Conservation (phyloP, 1,140 invertebrate species). For the Thereuonema tuberculata region DNA sequence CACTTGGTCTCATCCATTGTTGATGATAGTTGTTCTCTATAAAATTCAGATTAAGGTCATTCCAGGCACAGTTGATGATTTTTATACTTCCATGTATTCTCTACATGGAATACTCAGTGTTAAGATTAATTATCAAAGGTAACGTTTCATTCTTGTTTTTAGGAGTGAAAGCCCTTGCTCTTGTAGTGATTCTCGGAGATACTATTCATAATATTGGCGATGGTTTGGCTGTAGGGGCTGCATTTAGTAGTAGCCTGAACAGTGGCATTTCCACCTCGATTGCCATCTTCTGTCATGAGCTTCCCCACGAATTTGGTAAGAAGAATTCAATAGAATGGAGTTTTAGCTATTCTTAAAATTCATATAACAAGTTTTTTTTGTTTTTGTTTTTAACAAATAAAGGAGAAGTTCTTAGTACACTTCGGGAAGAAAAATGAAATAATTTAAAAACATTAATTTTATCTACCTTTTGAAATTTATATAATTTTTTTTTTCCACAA, state of each 20-base stretch:
- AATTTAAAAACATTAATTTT: too few species aligned
- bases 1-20: too few species aligned
- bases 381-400: not conserved
- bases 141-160: too few species aligned
- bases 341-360: too few species aligned
- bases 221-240: slow-evolving; percentile 85
- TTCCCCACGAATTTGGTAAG: slow-evolving; percentile 82
- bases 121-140: too few species aligned
- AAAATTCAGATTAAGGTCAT: too few species aligned
- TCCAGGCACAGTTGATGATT: not conserved
- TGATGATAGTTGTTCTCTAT: too few species aligned
- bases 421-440: not conserved
- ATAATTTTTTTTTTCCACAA: too few species aligned
- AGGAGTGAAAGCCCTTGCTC: slow-evolving; percentile 38
- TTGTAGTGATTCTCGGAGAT: slow-evolving; percentile 93
- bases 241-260: slow-evolving; percentile 63
- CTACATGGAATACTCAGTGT: too few species aligned
- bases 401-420: not conserved
- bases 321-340: slow-evolving; percentile 8
- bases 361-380: too few species aligned
- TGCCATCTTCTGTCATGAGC: slow-evolving; percentile 88
- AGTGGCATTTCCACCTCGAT: slow-evolving; percentile 82
- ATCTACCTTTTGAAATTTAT: too few species aligned
- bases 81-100: too few species aligned
- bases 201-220: slow-evolving; percentile 84